Evolutionary conservation across 2,113 vertebrate genomes (phyloP), one percentile per base, ranked within the genome.

Genomic region (Hippocampus zosterae): DNA sequence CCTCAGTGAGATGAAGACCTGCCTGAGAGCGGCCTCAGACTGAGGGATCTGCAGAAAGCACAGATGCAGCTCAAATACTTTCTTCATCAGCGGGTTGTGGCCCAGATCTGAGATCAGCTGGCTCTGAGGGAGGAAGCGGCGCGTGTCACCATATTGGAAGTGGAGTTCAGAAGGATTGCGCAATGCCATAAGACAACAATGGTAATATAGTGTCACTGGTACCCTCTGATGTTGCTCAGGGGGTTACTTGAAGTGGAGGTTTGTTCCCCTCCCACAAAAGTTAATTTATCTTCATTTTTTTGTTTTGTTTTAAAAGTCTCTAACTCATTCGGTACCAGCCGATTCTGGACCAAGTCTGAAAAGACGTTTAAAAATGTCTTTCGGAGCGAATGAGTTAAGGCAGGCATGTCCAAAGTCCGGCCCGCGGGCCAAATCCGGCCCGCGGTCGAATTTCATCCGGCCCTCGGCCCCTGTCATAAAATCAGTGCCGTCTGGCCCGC

Each of bases 81-180:
- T 98, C 92, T 98, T 98, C 97, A 99, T 99, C 83, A 99, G 91
- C 0, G 95, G 95, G 80, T 97, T 98, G 88, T 99, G 97, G 3
- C 97, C 96, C 0, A 97, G 91, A 84, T 99, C 97, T 12, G 91
- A 85, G 75, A 93, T 91, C 13, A 99, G 90, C 80, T 98, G 97
- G 66, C 93, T 94, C 97, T 99, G 88, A 65, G 84, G 88, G 52
- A 68, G n/a, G 52, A 56, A 68, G 48, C 42, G 48, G 12, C 2
- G 9, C 19, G 29, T 1, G 18, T 46, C 0, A 53, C 27, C 21
- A 55, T 11, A 55, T 55, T 55, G 52, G 21, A 55, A 23, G 52
- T 23, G 52, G 19, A 53, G 21, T 46, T 46, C 12, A 12, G 41
- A 9, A 42, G 8, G 8, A 12, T 42, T 15, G 13, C 4, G 13